Evolutionary conservation across 1,140 invertebrate species (phyloP), one percentile per base, ranked within the genome.

Genomic region (Pseudomyrmex flavicornis): DNA sequence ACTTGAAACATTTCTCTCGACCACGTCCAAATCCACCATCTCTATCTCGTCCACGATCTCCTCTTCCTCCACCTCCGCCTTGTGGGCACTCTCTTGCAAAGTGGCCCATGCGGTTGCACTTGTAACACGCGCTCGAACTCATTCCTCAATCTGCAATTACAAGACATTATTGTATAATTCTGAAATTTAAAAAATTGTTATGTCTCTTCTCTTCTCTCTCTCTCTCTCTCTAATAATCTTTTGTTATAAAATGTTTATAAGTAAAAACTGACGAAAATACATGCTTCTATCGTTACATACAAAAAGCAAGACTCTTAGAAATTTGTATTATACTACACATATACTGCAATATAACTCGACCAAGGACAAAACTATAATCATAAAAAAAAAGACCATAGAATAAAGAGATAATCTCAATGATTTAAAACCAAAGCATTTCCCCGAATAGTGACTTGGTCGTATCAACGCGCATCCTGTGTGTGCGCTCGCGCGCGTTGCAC

Each of bases 1-100:
- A 99, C 95, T 98, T 99, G 96, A 98, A 99, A 95, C 98, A 99
- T 95, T 98, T 98, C 89, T 97, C 97, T 85, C 96, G 96, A 56
- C 95, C 95, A 87, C 96, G 94, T 77, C 94, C 95, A 61, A 96
- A 95, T 84, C 96, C 96, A 72, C 93, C 93, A 68, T 95, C 94
- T 69, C 95, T 94, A 52, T 95, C 94, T 73, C 94, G 94, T 65
- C 93, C 94, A 82, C 93, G 95, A 90, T 92, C 95, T 77, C 93
- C 94, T 75, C 95, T 94, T 48, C 93, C 93, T 52, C 95, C 95
- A 52, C 93, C 95, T 68, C 95, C 95, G 80, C 96, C 95, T 92
- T 96, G 95, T 90, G 96, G 96, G 93, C 97, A 98, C 93, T 98
- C 97, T 86, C 97, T 95, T 91, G 97, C 97, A 94, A 97, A 98